phyloP scores from a whole-genome alignment of 2,888 invertebrate genomes.

The Steinernema scapterisci region DNA sequence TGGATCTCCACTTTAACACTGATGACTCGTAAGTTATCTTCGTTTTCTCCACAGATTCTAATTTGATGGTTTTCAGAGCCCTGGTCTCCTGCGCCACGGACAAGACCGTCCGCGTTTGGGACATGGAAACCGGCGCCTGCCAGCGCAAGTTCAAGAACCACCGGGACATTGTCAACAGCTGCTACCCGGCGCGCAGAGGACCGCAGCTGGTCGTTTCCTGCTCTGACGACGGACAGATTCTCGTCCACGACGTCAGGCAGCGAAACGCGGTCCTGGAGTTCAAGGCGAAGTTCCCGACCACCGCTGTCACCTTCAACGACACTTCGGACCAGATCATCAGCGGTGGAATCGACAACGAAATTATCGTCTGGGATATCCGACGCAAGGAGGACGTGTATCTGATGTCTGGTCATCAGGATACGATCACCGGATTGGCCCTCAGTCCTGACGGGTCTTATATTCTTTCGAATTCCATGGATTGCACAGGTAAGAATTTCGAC shows the following conservation, averaged over 20 bases:
- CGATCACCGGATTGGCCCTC: conserved; percentile 84
- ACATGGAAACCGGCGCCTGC: conserved; percentile 83
- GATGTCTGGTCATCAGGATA: conserved; percentile 91
- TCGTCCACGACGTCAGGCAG: conserved; percentile 84
- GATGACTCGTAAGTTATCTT: conserved; percentile 61
- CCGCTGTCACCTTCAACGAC: conserved; percentile 89
- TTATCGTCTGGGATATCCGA: conserved; percentile 93
- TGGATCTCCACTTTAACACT: conserved; percentile 77
- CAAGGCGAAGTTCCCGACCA: conserved; percentile 72
- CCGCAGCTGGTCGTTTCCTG: conserved; percentile 88
- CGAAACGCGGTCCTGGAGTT: conserved; percentile 76
- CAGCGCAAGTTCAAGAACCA: conserved; percentile 76
- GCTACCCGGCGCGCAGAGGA: conserved; percentile 79
- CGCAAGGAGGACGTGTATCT: conserved; percentile 81
- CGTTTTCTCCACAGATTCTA: no score
- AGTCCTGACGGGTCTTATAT: conserved; percentile 79
- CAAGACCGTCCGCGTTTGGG: conserved; percentile 92
- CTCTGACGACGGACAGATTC: conserved; percentile 90
- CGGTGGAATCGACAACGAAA: conserved; percentile 93
- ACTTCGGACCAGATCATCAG: conserved; percentile 91
- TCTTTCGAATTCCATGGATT: conserved; percentile 95
- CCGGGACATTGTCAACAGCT: conserved; percentile 74
- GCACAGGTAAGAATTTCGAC: conserved; percentile 73
- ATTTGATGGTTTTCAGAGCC: conserved; percentile 69
- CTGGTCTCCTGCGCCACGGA: conserved; percentile 91